Evolutionary conservation across 2,797 vertebrate species (phyloP), one percentile per base, ranked within the genome.

Genomic region (Typhlichthys eigenmanni): DNA sequence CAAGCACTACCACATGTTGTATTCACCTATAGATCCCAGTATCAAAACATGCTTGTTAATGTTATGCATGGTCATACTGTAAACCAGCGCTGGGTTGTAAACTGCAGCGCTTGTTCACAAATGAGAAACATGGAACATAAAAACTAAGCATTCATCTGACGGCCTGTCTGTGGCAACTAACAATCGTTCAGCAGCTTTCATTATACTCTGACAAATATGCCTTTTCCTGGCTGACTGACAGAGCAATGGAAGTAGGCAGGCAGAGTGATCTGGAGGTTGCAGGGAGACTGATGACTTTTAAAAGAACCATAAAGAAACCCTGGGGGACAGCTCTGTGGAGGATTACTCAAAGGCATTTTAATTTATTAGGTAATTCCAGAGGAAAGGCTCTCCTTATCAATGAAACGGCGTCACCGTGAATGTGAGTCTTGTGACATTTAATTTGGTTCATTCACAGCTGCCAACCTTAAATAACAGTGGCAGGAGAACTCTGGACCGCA

Each of bases 341-440:
- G 79, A 90, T 88, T 89, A 91, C 88, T 88, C 84, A 90, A 84
- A 87, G 85, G 78, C 64, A 62, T 85, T 90, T 86, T 89, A 88
- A 92, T 92, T 86, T 89, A 91, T 91, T 82, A 80, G 76, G 81
- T 85, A 80, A 88, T 87, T 92, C 69, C 59, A 74, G 74, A 51
- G 69, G 67, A 86, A 88, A 70, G 81, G 51, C 71, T 86, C 79
- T 80, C 79, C 81, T 91, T 87, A 90, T 90, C 89, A 88, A 87
- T 82, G 70, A 72, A 81, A 82, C 79, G 77, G 76, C 82, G 84
- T 85, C 69, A 75, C 75, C 75, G 72, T 72, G 72, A 89, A 81
- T 87, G 73, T 63, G 72, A 87, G 74, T 79, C 76, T 73, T 84
- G 68, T 86, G 84, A 86, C 86, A 86, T 88, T 84, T 87, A 74